A percentile compares a stretch with the other conserved stretches of the same genome.
Evolutionary conservation across 2,888 invertebrate species (phyloP).

Genomic region (Xanthorhoe designata): DNA sequence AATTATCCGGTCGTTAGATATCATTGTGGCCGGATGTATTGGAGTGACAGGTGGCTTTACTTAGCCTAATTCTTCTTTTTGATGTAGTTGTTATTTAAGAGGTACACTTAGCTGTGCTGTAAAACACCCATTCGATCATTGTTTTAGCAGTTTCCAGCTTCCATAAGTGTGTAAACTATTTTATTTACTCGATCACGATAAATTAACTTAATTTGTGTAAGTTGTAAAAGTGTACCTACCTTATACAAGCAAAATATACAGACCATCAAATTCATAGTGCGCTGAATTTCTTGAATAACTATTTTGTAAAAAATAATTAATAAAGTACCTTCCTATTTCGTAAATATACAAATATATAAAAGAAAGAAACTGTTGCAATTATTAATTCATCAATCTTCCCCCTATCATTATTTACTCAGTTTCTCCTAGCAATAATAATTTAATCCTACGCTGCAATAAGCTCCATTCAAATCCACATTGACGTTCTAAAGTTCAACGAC

Average conservation of each 20-base stretch:
- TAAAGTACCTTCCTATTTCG: too few species aligned
- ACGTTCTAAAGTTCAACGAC: constrained; percentile 27
- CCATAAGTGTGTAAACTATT: too few species aligned
- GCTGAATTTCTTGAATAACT: too few species aligned
- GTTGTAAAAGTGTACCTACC: too few species aligned
- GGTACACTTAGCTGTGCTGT: background rate
- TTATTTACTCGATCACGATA: too few species aligned
- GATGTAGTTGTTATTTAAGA: background rate
- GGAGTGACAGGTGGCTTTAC: constrained; percentile 12
- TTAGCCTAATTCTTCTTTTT: background rate
- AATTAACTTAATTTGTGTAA: too few species aligned
- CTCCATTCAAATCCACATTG: constrained; percentile 1
- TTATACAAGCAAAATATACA: too few species aligned
- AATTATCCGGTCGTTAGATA: constrained; percentile 29
- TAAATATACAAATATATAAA: background rate
- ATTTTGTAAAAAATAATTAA: too few species aligned
- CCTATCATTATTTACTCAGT: background rate
- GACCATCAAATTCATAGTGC: too few species aligned
- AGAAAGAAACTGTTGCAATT: background rate
- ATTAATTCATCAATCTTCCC: background rate
- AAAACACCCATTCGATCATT: too few species aligned
- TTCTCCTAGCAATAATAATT: background rate
- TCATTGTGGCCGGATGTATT: constrained; percentile 20
- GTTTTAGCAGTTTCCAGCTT: too few species aligned
- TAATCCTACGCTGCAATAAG: constrained; percentile 10